phyloP scores from a whole-genome alignment of 37 sponge, comb jelly and placozoan species.

The Oscarella lobularis region DNA sequence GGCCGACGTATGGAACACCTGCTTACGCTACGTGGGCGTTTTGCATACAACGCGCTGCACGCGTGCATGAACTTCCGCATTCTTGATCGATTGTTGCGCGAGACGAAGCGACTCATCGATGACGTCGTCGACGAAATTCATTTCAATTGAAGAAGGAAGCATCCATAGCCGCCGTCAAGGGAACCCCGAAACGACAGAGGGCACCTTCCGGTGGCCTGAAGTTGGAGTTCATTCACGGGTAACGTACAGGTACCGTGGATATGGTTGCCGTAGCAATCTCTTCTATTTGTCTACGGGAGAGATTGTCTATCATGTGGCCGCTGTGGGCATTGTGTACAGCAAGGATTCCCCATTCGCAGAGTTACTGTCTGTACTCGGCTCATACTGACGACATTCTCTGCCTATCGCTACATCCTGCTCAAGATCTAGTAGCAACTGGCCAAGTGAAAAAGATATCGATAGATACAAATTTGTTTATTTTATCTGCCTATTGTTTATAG shows the following conservation, averaged over 20 bases:
- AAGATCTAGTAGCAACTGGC: slow-evolving; percentile 42
- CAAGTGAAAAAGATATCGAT: too few relatives aligned
- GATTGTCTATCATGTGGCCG: slow-evolving; percentile 91
- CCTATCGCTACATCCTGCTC: slow-evolving; percentile 74
- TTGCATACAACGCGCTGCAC: too few relatives aligned
- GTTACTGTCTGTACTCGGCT: slow-evolving; percentile 65
- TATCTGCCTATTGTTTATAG: too few relatives aligned
- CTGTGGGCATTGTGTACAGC: slow-evolving; percentile 87
- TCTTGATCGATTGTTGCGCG: slow-evolving; percentile 3
- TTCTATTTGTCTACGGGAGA: slow-evolving; percentile 73
- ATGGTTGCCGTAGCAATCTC: slow-evolving; percentile 88
- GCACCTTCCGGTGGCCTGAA: slow-evolving; percentile 32
- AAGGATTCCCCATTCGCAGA: slow-evolving; percentile 43
- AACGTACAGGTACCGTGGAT: slow-evolving; percentile 78
- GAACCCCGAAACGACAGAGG: slow-evolving; percentile 6
- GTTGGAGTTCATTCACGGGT: slow-evolving; percentile 86
- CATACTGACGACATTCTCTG: slow-evolving; percentile 98
- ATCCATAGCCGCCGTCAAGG: slow-evolving; percentile 11
- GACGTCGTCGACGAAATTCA: background rate
- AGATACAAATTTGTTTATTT: too few relatives aligned
- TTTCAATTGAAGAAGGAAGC: slow-evolving; percentile 3
- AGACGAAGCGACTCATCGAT: slow-evolving; percentile 1
- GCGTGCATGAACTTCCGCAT: too few relatives aligned
- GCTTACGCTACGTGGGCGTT: too few relatives aligned
- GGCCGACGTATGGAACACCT: slow-evolving; percentile 77